Conservation (phyloP, 2,113 vertebrate genomes). For the Tragelaphus buxtoni region DNA sequence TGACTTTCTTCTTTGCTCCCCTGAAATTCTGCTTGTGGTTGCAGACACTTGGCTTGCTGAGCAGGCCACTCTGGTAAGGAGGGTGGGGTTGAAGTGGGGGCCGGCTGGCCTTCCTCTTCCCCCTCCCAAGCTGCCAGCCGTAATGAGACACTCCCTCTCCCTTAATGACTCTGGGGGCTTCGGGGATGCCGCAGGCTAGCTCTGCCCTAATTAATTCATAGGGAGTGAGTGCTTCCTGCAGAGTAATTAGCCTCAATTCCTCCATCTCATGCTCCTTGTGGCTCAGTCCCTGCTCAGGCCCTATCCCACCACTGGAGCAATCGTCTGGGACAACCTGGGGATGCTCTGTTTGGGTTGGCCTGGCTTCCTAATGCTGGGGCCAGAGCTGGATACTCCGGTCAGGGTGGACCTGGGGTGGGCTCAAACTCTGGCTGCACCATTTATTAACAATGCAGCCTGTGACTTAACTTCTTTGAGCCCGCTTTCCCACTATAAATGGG, state of each 20-base stretch:
- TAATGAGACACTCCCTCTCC: constrained; percentile 59
- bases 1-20: neutral
- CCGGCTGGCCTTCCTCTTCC: neutral
- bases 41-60: neutral
- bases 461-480: neutral
- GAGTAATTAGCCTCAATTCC: constrained; percentile 72
- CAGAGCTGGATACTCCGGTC: neutral
- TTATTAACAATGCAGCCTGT: neutral
- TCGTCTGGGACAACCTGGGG: neutral
- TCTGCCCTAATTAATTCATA: constrained; percentile 72
- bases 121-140: neutral
- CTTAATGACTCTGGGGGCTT: constrained; percentile 69
- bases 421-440: neutral
- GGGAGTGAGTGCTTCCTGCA: constrained; percentile 36
- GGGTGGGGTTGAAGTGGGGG: neutral
- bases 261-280: neutral
- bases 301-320: neutral
- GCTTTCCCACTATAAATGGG: neutral
- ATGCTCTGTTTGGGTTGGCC: neutral
- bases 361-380: neutral
- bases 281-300: neutral
- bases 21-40: neutral
- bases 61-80: neutral
- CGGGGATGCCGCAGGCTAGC: constrained; percentile 64
- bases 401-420: neutral